phyloP scores from a whole-genome alignment of 2,888 invertebrate genomes.

The Drosophila melanocephala region DNA sequence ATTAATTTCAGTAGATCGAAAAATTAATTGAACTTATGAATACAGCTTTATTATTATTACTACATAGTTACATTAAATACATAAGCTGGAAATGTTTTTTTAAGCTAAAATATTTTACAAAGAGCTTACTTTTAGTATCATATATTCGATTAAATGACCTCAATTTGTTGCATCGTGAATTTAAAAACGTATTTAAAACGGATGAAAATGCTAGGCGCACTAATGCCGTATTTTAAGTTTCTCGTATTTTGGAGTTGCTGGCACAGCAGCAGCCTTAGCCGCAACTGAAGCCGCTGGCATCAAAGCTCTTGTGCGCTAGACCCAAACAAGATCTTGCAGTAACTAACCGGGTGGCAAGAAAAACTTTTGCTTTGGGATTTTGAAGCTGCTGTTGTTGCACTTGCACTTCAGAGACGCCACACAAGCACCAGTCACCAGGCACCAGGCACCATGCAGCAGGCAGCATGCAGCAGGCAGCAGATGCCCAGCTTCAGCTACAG shows the following conservation, averaged over 20 bases:
- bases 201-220: constrained; percentile 37
- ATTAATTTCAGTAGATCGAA: neutral
- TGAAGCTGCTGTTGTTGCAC: constrained; percentile 57
- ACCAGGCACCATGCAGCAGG: constrained; percentile 31
- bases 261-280: constrained; percentile 9
- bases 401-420: constrained; percentile 80
- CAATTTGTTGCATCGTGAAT: constrained; percentile 8
- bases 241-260: constrained; percentile 34
- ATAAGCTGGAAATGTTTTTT: neutral
- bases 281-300: constrained; percentile 47
- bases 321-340: constrained; percentile 65
- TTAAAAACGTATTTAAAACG: constrained; percentile 33
- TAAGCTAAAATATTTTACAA: neutral
- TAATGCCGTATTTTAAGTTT: constrained; percentile 41
- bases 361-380: constrained; percentile 79
- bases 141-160: neutral
- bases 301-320: constrained; percentile 60
- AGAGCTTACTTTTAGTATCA: neutral
- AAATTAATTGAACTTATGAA: neutral
- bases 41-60: neutral
- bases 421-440: constrained; percentile 64
- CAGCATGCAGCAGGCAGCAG: constrained; percentile 55
- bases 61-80: neutral
- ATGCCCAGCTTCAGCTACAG: constrained; percentile 22
- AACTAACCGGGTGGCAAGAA: constrained; percentile 77